Conservation (phyloP, 2,888 invertebrate genomes). For the Acrobasis consociella region DNA sequence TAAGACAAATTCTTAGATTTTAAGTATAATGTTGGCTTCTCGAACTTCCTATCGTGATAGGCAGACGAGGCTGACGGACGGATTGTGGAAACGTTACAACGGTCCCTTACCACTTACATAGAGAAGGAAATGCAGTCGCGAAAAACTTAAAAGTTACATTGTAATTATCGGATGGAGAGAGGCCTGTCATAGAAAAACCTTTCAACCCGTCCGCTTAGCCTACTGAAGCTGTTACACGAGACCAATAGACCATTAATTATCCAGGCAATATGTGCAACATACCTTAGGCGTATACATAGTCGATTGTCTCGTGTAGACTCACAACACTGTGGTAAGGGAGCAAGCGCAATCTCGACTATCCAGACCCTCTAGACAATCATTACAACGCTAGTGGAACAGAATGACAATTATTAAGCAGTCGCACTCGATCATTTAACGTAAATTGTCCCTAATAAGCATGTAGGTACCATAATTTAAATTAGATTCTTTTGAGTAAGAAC, state of each 20-base stretch:
- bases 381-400: background rate
- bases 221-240: background rate
- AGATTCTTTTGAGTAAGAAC: background rate
- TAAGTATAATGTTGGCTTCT: background rate
- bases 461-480: background rate
- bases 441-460: background rate
- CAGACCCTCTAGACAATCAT: constrained; percentile 12
- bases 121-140: background rate
- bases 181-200: constrained; percentile 5
- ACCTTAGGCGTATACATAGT: background rate
- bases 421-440: constrained; percentile 25
- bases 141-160: background rate
- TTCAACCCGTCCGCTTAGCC: constrained; percentile 21
- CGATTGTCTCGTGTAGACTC: background rate
- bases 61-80: constrained; percentile 17
- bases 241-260: background rate
- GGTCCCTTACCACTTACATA: constrained; percentile 5
- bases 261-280: background rate
- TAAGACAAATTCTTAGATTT: background rate
- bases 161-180: constrained; percentile 1
- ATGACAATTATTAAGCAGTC: background rate
- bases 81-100: constrained; percentile 11
- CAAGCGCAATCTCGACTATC: constrained; percentile 19
- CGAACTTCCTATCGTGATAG: background rate
- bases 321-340: constrained; percentile 1